Conservation (phyloP, 2,888 invertebrate genomes). For the Hirtodrosophila cameraria region DNA sequence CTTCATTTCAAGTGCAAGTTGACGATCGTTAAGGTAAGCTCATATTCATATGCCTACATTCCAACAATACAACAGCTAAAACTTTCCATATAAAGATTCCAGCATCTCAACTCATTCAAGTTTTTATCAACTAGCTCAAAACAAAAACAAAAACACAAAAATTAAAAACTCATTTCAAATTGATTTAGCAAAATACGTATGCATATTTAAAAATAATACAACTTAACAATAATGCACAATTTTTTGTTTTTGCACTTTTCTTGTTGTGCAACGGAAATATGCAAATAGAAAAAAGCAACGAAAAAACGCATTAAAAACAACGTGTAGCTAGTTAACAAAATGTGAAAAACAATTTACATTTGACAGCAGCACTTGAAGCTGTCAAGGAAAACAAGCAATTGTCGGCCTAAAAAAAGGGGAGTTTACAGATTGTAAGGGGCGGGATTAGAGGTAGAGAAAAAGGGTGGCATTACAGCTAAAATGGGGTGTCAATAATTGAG, state of each 20-base stretch:
- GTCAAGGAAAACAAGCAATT: conserved; percentile 18
- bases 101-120: too few species aligned
- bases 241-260: conserved; percentile 18
- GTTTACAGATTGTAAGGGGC: not conserved
- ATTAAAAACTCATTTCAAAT: too few species aligned
- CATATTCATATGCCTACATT: too few species aligned
- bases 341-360: conserved; percentile 46
- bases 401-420: not conserved
- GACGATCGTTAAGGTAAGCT: too few species aligned
- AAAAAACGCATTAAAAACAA: conserved; percentile 15
- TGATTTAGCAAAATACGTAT: too few species aligned
- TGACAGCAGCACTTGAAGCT: conserved; percentile 40
- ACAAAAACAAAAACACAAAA: conserved; percentile 5
- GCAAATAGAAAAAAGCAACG: conserved; percentile 31
- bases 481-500: conserved; percentile 17
- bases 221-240: not conserved
- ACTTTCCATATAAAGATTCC: too few species aligned
- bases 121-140: not conserved
- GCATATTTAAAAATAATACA: not conserved
- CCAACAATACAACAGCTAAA: too few species aligned
- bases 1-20: too few species aligned
- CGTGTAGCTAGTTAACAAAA: conserved; percentile 30
- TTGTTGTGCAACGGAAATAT: conserved; percentile 56
- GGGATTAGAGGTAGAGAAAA: not conserved
- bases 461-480: not conserved